A percentile compares a stretch with the other conserved stretches of the same genome.
phyloP scores from a whole-genome alignment of 2,797 vertebrate genomes.

The Pachyuromys duprasi region DNA sequence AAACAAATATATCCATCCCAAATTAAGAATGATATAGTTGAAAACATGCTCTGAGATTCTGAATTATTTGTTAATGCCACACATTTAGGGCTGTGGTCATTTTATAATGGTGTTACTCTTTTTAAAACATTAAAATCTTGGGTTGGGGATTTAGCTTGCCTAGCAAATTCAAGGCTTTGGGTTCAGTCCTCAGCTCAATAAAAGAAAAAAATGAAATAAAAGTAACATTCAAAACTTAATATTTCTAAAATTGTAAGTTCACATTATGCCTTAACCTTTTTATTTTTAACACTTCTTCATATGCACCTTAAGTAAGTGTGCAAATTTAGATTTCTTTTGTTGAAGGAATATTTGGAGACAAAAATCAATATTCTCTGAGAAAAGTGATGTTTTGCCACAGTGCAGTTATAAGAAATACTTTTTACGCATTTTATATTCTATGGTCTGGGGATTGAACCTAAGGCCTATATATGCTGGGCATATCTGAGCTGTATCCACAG shows the following conservation, averaged over 20 bases:
- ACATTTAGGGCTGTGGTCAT: slow-evolving; percentile 65
- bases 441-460: neutral
- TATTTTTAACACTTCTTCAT: slow-evolving; percentile 65
- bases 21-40: slow-evolving; percentile 37
- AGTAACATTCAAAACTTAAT: slow-evolving; percentile 74
- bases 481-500: neutral
- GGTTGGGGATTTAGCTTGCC: neutral
- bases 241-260: slow-evolving; percentile 67
- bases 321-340: slow-evolving; percentile 79
- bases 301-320: slow-evolving; percentile 71
- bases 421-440: neutral
- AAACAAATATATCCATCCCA: neutral
- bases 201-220: neutral
- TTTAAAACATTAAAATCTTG: slow-evolving; percentile 73
- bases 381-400: slow-evolving; percentile 59
- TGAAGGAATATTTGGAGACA: slow-evolving; percentile 66
- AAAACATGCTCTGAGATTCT: slow-evolving; percentile 44
- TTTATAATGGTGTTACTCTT: slow-evolving; percentile 53
- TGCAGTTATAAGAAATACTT: neutral
- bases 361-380: slow-evolving; percentile 61
- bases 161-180: neutral
- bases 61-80: slow-evolving; percentile 61
- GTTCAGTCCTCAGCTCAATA: neutral
- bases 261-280: slow-evolving; percentile 63
- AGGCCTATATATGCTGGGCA: neutral